Conservation (phyloP, 1,140 invertebrate genomes). For the Neotoxoptera formosana region DNA sequence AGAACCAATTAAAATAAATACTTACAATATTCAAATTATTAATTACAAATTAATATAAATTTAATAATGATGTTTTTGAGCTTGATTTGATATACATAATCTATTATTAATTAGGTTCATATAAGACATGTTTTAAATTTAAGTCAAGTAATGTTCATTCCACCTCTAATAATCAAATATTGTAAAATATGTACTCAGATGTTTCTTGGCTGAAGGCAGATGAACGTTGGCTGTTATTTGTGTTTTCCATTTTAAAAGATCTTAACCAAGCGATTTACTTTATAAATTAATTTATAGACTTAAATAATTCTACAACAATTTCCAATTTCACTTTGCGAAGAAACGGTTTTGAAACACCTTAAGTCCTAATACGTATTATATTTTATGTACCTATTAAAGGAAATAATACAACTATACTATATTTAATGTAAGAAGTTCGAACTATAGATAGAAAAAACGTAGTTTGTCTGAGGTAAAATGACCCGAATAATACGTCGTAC, state of each 20-base stretch:
- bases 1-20: background rate
- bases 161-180: background rate
- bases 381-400: background rate
- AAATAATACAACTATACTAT: background rate
- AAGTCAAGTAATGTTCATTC: background rate
- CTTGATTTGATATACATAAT: background rate
- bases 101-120: conserved; percentile 15
- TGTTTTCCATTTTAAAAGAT: background rate
- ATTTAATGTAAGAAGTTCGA: too few species aligned
- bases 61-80: background rate
- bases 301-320: background rate
- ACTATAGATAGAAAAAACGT: too few species aligned
- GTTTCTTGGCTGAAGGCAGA: background rate
- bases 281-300: background rate
- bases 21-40: background rate
- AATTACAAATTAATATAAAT: conserved; percentile 16
- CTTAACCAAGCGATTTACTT: background rate
- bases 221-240: background rate
- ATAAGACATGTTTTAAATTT: background rate
- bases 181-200: conserved; percentile 37
- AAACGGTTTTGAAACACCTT: background rate
- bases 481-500: too few species aligned
- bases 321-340: background rate
- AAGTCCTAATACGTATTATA: background rate
- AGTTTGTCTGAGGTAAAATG: too few species aligned